These are phyloP conservation scores for Palythoa grandiflora DNA, from an alignment of 92 coral and sea anemone genomes.

Conservation along the genomic window DNA sequence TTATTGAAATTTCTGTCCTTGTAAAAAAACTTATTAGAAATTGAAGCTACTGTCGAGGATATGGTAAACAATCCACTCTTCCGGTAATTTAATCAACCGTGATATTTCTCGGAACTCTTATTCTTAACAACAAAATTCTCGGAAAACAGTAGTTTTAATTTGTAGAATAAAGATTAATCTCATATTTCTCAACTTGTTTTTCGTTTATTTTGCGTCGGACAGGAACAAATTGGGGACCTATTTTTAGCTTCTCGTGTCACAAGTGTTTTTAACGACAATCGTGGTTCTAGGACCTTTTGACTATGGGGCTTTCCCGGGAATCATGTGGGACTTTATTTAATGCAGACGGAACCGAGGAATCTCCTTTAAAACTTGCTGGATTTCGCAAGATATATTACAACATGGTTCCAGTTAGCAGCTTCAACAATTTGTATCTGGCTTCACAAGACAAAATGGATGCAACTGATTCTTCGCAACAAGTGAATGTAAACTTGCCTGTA, in stretches of 20 bases:
- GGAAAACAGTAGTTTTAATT: neutral
- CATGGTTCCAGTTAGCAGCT: neutral
- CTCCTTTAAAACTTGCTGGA: neutral
- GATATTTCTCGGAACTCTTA: neutral
- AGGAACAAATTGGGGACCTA: slow-evolving; percentile 3
- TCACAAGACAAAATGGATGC: slow-evolving; percentile 12
- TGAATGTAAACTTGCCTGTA: neutral
- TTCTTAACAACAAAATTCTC: neutral
- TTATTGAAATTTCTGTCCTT: neutral
- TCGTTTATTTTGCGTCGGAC: neutral
- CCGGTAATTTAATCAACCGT: slow-evolving; percentile 21
- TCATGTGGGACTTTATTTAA: neutral
- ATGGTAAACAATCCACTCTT: neutral
- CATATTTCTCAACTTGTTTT: neutral
- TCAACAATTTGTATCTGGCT: neutral
- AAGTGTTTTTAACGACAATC: neutral
- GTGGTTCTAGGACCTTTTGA: neutral
- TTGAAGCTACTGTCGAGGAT: no score
- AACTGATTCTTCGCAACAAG: slow-evolving; percentile 1
- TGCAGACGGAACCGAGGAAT: slow-evolving; percentile 12
- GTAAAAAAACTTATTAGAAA: neutral
- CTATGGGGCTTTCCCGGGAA: neutral
- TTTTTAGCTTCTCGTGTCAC: slow-evolving; percentile 2
- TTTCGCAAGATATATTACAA: neutral
- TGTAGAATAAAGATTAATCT: neutral